phyloP scores from a whole-genome alignment of 2,888 invertebrate genomes.

The Agriopis aurantiaria region DNA sequence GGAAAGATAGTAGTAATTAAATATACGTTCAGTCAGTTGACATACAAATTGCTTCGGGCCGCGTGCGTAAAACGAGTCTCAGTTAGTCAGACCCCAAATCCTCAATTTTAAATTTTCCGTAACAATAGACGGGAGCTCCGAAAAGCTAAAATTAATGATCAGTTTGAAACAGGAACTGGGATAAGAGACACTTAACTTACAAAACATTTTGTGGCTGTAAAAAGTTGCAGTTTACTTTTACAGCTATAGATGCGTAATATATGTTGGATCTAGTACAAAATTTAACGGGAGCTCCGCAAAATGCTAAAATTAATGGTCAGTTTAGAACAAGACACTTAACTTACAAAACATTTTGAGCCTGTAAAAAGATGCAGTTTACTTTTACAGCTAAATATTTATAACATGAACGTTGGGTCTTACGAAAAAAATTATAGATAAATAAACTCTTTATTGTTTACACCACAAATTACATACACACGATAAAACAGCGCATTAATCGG shows the following conservation, averaged over 20 bases:
- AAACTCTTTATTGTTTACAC: too few species aligned
- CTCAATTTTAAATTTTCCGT: slow-evolving; percentile 19
- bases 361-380: slow-evolving; percentile 27
- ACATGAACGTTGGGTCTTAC: too few species aligned
- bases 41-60: slow-evolving; percentile 7
- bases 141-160: slow-evolving; percentile 32
- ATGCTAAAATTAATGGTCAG: slow-evolving; percentile 30
- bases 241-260: neutral
- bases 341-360: slow-evolving; percentile 28
- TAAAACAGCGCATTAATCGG: too few species aligned
- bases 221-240: slow-evolving; percentile 24
- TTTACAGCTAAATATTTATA: slow-evolving; percentile 4
- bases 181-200: slow-evolving; percentile 28
- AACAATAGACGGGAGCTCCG: slow-evolving; percentile 23
- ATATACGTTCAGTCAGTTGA: neutral
- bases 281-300: slow-evolving; percentile 5
- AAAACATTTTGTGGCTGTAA: slow-evolving; percentile 32
- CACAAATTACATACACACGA: too few species aligned
- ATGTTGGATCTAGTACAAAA: too few species aligned
- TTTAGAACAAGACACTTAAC: slow-evolving; percentile 33
- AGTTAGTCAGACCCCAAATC: slow-evolving; percentile 5
- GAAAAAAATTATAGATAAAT: too few species aligned
- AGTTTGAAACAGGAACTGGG: slow-evolving; percentile 36
- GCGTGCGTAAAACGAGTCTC: slow-evolving; percentile 14
- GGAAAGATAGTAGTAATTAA: neutral